Percentiles rank a stretch among this genome's conserved stretches.
These are phyloP conservation scores for Lates calcarifer DNA, from an alignment of 2,113 vertebrate genomes.

Conservation along the genomic window DNA sequence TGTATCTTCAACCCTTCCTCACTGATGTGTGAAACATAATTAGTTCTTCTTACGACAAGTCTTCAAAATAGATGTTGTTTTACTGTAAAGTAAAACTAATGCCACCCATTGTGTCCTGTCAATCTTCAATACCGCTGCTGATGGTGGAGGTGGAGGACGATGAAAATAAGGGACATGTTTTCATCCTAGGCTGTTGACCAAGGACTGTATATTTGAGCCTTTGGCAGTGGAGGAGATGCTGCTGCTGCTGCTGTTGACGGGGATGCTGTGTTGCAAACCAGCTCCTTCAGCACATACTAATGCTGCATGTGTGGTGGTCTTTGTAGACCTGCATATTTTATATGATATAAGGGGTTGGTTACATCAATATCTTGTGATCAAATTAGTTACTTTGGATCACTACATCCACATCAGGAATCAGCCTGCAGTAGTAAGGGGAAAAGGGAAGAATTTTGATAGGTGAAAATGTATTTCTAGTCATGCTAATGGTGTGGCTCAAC, in stretches of 20 bases:
- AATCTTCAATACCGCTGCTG: neutral
- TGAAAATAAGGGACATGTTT: neutral
- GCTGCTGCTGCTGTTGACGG: neutral
- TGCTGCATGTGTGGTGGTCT: neutral
- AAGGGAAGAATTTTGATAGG: neutral
- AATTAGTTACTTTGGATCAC: neutral
- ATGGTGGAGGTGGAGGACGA: neutral
- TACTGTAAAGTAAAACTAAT: neutral
- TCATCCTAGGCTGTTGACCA: neutral
- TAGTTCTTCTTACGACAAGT: neutral
- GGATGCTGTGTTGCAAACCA: constrained; percentile 17
- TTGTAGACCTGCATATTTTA: neutral
- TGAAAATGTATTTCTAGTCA: neutral
- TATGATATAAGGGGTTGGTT: neutral
- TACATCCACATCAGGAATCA: neutral
- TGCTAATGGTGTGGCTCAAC: neutral
- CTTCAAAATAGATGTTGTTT: constrained; percentile 22
- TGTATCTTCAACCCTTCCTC: neutral
- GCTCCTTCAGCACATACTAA: neutral
- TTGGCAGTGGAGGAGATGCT: constrained; percentile 3
- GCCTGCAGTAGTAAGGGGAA: neutral
- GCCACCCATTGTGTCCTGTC: neutral
- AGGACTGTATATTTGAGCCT: constrained; percentile 12
- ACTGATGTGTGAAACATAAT: constrained; percentile 2
- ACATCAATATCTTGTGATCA: neutral